Conservation (phyloP, 2,888 invertebrate genomes). For the Cerceris ruficornis region DNA sequence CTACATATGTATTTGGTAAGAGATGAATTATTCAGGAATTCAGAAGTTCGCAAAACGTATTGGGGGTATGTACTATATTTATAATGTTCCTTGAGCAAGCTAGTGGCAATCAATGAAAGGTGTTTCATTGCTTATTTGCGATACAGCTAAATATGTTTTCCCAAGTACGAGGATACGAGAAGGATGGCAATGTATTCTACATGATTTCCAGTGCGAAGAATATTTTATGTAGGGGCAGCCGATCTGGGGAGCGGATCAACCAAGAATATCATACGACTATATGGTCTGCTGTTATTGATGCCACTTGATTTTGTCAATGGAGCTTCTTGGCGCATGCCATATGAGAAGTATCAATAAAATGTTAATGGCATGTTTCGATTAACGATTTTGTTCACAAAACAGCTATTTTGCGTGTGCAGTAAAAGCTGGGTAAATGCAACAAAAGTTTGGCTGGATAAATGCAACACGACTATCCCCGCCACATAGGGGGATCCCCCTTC, state of each 20-base stretch:
- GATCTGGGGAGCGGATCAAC: conserved; percentile 7
- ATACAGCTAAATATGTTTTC: conserved; percentile 12
- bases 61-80: not conserved
- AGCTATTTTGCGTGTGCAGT: too few species aligned
- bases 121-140: conserved; percentile 19
- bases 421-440: too few species aligned
- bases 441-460: too few species aligned
- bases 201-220: not conserved
- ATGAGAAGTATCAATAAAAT: not conserved
- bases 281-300: not conserved
- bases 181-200: conserved; percentile 14
- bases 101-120: conserved; percentile 1
- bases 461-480: too few species aligned
- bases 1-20: not conserved
- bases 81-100: conserved; percentile 10
- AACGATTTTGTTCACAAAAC: too few species aligned
- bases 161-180: conserved; percentile 18
- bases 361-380: not conserved
- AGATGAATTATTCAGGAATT: conserved; percentile 1
- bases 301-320: not conserved
- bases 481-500: too few species aligned
- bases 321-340: not conserved
- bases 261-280: not conserved
- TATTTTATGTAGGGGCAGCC: conserved; percentile 8
- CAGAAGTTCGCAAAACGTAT: not conserved